Conservation (phyloP, 2,113 vertebrate genomes). For the Pungitius pungitius region DNA sequence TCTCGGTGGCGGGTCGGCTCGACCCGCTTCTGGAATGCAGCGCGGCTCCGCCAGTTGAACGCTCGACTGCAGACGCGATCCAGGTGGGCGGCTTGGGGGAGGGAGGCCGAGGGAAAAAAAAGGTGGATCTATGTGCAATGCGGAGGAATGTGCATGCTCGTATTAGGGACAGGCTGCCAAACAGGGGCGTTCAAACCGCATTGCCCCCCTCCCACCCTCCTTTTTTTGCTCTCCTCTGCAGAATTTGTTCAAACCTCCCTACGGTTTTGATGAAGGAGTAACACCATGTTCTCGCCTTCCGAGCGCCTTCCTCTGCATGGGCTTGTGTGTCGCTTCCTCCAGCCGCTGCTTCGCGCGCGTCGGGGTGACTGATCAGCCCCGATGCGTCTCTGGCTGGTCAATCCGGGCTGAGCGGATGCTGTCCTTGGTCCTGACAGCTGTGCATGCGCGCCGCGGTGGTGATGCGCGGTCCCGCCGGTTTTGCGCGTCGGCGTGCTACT, state of each 20-base stretch:
- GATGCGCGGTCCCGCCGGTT: slow-evolving; percentile 75
- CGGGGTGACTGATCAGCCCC: slow-evolving; percentile 36
- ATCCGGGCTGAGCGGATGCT: slow-evolving; percentile 69
- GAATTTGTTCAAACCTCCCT: slow-evolving; percentile 10
- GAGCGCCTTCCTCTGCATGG: background rate
- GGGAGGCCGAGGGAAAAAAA: slow-evolving; percentile 37
- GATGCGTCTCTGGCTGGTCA: slow-evolving; percentile 44
- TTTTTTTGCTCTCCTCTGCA: slow-evolving; percentile 25
- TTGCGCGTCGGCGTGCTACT: slow-evolving; percentile 67
- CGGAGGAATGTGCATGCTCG: slow-evolving; percentile 72
- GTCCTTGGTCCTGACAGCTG: slow-evolving; percentile 85
- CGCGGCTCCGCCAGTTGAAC: slow-evolving; percentile 50
- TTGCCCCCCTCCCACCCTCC: slow-evolving; percentile 9
- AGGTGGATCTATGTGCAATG: slow-evolving; percentile 70
- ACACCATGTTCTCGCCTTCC: slow-evolving; percentile 8
- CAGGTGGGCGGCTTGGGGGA: slow-evolving; percentile 51
- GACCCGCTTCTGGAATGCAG: slow-evolving; percentile 59
- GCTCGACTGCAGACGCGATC: slow-evolving; percentile 41
- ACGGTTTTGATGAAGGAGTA: background rate
- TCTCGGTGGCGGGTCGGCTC: slow-evolving; percentile 66
- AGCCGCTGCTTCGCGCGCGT: slow-evolving; percentile 41
- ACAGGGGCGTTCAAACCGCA: slow-evolving; percentile 37
- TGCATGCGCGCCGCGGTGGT: slow-evolving; percentile 68
- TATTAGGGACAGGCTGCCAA: slow-evolving; percentile 39
- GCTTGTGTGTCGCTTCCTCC: slow-evolving; percentile 15